Evolutionary conservation across 2,797 vertebrate genomes (phyloP).

Genomic region (Cyprinodon diabolis): DNA sequence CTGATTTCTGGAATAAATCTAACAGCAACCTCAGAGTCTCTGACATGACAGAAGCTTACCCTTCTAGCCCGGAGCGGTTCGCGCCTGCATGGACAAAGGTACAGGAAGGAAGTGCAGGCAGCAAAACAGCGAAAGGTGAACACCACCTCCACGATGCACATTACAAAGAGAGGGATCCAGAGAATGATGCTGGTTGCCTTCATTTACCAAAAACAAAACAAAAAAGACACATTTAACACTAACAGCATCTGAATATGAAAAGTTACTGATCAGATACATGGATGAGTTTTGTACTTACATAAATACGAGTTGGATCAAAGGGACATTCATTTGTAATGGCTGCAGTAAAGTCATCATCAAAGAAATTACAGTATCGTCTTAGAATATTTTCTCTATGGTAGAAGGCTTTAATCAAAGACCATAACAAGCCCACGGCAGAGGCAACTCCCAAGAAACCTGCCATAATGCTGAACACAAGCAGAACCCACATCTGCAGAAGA

Average conservation of each 20-base stretch:
- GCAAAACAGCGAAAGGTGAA: constrained; percentile 85
- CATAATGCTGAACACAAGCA: constrained; percentile 82
- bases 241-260: background rate
- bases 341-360: constrained; percentile 37
- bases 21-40: background rate
- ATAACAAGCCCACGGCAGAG: constrained; percentile 78
- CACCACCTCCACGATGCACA: constrained; percentile 77
- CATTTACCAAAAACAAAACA: background rate
- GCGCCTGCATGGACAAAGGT: constrained; percentile 78
- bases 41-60: constrained; percentile 55
- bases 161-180: constrained; percentile 85
- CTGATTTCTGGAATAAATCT: background rate
- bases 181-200: constrained; percentile 89
- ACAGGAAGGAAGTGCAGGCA: constrained; percentile 77
- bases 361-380: constrained; percentile 70
- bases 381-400: constrained; percentile 78
- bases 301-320: constrained; percentile 91
- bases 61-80: constrained; percentile 40
- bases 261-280: background rate
- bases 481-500: constrained; percentile 81
- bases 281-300: constrained; percentile 78
- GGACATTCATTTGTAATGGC: constrained; percentile 84
- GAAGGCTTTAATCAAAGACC: constrained; percentile 82
- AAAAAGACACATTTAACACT: background rate
- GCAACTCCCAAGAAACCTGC: constrained; percentile 80